Conservation (phyloP, 2,888 invertebrate species). For the Clunio marinus region DNA sequence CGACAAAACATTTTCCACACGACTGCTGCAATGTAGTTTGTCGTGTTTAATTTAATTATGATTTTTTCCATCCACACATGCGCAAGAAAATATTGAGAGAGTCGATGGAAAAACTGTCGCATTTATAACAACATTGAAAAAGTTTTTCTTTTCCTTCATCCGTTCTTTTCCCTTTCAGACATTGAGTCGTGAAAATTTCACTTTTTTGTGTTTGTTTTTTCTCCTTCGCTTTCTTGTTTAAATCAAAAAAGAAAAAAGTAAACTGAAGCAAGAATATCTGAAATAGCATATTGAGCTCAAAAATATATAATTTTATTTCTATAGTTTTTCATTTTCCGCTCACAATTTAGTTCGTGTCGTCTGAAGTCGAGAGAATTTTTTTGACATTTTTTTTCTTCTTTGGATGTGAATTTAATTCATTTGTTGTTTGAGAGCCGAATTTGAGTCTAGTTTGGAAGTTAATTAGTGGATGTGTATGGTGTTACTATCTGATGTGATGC, state of each 20-base stretch:
- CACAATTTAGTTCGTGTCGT: not conserved
- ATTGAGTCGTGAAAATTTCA: conserved; percentile 15
- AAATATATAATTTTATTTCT: conserved; percentile 8
- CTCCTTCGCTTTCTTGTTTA: conserved; percentile 17
- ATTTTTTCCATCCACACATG: not conserved
- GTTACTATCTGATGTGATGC: too few species aligned
- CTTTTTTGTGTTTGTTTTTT: conserved; percentile 7
- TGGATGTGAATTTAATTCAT: not conserved
- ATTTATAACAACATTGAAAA: conserved; percentile 9
- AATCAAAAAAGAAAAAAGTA: conserved; percentile 6
- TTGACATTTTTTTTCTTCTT: conserved; percentile 15
- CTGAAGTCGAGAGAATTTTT: not conserved
- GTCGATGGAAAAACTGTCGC: not conserved
- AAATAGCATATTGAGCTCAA: conserved; percentile 23
- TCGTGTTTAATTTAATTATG: not conserved
- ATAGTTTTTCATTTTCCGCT: conserved; percentile 11
- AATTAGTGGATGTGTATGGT: too few species aligned
- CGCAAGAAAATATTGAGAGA: not conserved
- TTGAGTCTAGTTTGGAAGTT: not conserved
- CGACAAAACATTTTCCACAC: not conserved
- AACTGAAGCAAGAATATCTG: conserved; percentile 1
- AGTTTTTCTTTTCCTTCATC: not conserved
- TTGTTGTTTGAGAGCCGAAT: not conserved
- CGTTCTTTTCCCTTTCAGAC: conserved; percentile 4
- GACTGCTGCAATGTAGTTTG: not conserved